A percentile compares a stretch with the other conserved stretches of the same genome.
Evolutionary conservation across 2,888 invertebrate genomes (phyloP).

Genomic region (Exephanes ischioxanthus): DNA sequence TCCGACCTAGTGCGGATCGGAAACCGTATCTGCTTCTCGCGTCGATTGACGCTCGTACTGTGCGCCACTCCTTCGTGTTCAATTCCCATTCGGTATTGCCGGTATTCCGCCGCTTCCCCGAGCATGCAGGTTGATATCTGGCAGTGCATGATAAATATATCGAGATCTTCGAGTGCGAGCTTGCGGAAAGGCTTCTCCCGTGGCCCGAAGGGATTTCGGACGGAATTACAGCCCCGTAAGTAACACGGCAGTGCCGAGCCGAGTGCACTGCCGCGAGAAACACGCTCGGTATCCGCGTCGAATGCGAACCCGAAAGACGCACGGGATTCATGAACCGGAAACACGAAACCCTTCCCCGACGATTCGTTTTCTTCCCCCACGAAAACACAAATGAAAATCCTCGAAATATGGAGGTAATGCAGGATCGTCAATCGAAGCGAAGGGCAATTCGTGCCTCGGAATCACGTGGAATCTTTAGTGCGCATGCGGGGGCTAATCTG

Average conservation of each 20-base stretch:
- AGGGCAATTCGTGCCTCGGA: background rate
- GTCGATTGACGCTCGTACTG: conserved; percentile 30
- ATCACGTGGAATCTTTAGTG: background rate
- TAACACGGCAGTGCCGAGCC: conserved; percentile 35
- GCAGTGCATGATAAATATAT: conserved; percentile 37
- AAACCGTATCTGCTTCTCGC: conserved; percentile 27
- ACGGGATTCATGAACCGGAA: conserved; percentile 48
- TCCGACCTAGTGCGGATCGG: conserved; percentile 23
- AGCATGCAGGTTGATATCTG: background rate
- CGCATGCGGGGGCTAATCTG: background rate
- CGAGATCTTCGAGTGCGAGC: conserved; percentile 32
- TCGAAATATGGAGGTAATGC: background rate
- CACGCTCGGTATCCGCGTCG: background rate
- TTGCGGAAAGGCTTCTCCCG: conserved; percentile 16
- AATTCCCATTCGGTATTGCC: conserved; percentile 34
- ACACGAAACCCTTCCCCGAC: conserved; percentile 37
- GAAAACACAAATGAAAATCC: conserved; percentile 10
- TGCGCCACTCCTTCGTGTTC: conserved; percentile 13
- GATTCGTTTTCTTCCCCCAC: conserved; percentile 5
- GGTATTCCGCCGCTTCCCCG: conserved; percentile 18
- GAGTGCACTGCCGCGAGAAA: conserved; percentile 20
- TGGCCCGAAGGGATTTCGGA: conserved; percentile 11
- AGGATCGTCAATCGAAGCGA: background rate
- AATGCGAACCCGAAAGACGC: conserved; percentile 8
- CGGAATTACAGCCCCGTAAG: conserved; percentile 48